Percentiles rank a stretch among this genome's conserved stretches.
Evolutionary conservation across 2,888 invertebrate species (phyloP).

Genomic region (Aelia acuminata): DNA sequence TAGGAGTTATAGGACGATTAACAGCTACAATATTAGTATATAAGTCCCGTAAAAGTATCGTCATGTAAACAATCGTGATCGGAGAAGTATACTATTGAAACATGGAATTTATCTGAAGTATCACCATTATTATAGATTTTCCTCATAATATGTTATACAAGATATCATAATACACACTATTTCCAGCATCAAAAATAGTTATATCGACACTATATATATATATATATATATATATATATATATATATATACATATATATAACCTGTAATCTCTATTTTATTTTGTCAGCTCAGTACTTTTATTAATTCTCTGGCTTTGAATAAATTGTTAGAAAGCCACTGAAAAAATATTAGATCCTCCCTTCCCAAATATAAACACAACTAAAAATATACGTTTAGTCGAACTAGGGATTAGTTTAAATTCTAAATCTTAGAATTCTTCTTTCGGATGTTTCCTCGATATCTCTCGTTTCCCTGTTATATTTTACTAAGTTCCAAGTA

Average conservation of each 20-base stretch:
- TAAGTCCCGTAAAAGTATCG: too few relatives aligned
- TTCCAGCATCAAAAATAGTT: neutral
- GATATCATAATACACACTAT: neutral
- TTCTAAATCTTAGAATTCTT: neutral
- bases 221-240: too few relatives aligned
- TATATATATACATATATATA: too few relatives aligned
- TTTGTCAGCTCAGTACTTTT: neutral
- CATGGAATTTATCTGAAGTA: too few relatives aligned
- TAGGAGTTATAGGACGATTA: too few relatives aligned
- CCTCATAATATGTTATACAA: neutral
- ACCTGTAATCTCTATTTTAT: neutral
- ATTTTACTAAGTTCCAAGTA: neutral
- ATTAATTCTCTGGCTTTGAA: neutral
- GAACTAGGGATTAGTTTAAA: neutral
- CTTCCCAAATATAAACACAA: neutral
- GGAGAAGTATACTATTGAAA: too few relatives aligned
- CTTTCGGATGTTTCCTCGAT: neutral
- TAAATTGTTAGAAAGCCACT: neutral
- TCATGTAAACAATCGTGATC: too few relatives aligned
- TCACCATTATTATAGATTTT: neutral
- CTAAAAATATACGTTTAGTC: slow-evolving; percentile 13
- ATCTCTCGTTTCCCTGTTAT: neutral
- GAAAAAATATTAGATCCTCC: neutral
- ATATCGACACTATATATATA: too few relatives aligned
- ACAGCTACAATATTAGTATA: too few relatives aligned